These are phyloP conservation scores for Papilio aristodemus DNA, from an alignment of 1,140 invertebrate genomes.

Conservation along the genomic window DNA sequence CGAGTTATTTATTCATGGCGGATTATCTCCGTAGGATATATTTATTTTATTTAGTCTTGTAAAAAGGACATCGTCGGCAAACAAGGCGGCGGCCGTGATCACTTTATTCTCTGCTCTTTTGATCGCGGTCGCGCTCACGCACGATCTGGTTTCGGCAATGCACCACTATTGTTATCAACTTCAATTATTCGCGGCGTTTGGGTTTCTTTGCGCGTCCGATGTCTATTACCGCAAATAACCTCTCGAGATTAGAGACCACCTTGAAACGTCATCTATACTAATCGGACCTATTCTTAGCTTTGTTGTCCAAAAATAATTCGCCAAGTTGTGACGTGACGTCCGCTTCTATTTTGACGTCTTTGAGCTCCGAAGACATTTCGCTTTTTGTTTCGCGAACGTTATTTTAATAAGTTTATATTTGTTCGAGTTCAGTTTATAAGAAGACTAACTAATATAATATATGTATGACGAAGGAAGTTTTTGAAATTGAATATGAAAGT, in stretches of 20 bases:
- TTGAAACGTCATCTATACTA: slow-evolving; percentile 41
- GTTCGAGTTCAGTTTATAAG: too few species aligned
- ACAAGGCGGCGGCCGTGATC: slow-evolving; percentile 52
- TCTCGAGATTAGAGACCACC: slow-evolving; percentile 69
- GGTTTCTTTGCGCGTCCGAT: slow-evolving; percentile 51
- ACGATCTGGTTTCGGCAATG: slow-evolving; percentile 64
- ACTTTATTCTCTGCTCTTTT: slow-evolving; percentile 58
- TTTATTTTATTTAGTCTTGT: slow-evolving; percentile 58
- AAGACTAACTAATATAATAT: too few species aligned
- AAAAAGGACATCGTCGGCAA: slow-evolving; percentile 64
- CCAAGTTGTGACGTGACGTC: slow-evolving; percentile 23
- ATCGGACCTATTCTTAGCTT: slow-evolving; percentile 22
- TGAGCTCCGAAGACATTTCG: background rate
- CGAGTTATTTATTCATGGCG: slow-evolving; percentile 71
- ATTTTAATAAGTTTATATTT: too few species aligned
- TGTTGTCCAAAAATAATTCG: slow-evolving; percentile 20
- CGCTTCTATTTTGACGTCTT: background rate
- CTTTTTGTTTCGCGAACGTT: background rate
- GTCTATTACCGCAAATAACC: slow-evolving; percentile 64
- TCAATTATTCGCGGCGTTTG: slow-evolving; percentile 62
- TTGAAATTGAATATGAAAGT: too few species aligned
- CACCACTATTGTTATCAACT: slow-evolving; percentile 48
- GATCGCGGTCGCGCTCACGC: slow-evolving; percentile 48
- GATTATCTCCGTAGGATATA: slow-evolving; percentile 64
- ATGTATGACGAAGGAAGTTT: too few species aligned